Base-by-base conservation (phyloP, 2,113 vertebrate species). In the Marcusenius ussheri region DNA sequence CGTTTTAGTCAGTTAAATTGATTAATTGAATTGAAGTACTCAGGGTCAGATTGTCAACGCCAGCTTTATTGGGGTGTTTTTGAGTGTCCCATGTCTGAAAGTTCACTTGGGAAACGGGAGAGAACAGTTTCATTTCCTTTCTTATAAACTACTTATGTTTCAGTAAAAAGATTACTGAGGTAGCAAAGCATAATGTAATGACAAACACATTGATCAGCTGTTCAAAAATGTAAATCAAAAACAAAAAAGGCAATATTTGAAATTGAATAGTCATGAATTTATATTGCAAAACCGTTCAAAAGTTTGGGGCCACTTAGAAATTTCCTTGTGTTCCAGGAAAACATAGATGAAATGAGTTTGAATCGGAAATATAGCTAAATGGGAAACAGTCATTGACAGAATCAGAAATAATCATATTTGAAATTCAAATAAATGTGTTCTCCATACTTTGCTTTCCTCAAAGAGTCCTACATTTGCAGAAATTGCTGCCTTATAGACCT, bases 71-170 rank as follows among this genome's bases (percentile, higher is more conserved):
- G 0, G 89, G 35, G 3, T 70, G 84, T 92, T 86, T 95, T 2
- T 90, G 89, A 51, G 58, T 88, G 51, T 92, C 93, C 96, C 95
- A 95, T 3, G 88, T 90, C 89, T 93, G 86, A 74, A 94, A 97
- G 89, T 96, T 94, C 70, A 89, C 96, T 98, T 92, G 91, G 96
- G 96, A 45, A 90, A 39, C 83, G 70, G 1, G 3, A 7, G 91
- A 89, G 45, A 50, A 58, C n/a, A 49, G 42, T 39, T 90, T 80
- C 0, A 6, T 31, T 80, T 80, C 35, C 50, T 39, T n/a, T n/a
- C 11, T 15, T 80, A 80, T 39, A 21, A 11, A 62, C n/a, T 62
- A 24, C 49, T 13, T 15, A n/a, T n/a, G 58, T 62, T 62, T 62
- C 6, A 62, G 2, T 62, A 24, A 62, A 62, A 62, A n/a, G 58